Conservation (phyloP, 2,888 invertebrate species). For the Priocnemis perturbator region DNA sequence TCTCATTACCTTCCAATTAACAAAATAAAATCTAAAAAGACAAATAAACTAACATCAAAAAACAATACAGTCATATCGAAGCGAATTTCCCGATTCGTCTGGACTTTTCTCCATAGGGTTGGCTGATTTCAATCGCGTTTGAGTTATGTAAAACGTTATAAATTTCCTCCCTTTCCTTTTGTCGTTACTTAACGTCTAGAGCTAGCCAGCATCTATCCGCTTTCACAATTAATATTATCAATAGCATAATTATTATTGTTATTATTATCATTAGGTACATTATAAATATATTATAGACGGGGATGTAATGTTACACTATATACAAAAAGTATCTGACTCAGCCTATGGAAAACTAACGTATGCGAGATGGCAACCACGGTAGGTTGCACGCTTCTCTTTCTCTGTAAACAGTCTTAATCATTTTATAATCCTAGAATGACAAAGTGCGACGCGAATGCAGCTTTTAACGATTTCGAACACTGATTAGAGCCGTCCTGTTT, state of each 20-base stretch:
- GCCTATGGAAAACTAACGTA: slow-evolving; percentile 51
- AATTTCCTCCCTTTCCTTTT: slow-evolving; percentile 38
- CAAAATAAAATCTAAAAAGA: slow-evolving; percentile 17
- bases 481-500: slow-evolving; percentile 22
- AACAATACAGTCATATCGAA: slow-evolving; percentile 33
- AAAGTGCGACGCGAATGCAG: background rate
- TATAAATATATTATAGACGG: slow-evolving; percentile 65
- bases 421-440: slow-evolving; percentile 2
- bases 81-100: slow-evolving; percentile 63
- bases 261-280: slow-evolving; percentile 50
- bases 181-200: slow-evolving; percentile 54
- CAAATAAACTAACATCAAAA: slow-evolving; percentile 18
- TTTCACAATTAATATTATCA: slow-evolving; percentile 27
- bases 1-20: background rate
- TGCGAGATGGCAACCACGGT: slow-evolving; percentile 35
- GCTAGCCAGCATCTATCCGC: slow-evolving; percentile 49
- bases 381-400: slow-evolving; percentile 28
- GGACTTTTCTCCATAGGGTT: slow-evolving; percentile 22
- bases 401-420: slow-evolving; percentile 34
- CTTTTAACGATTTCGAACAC: background rate
- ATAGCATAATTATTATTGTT: slow-evolving; percentile 23
- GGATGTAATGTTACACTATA: slow-evolving; percentile 71
- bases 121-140: slow-evolving; percentile 21
- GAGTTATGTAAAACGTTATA: slow-evolving; percentile 52
- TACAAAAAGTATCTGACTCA: slow-evolving; percentile 66